Base-by-base conservation (phyloP, 2,113 vertebrate species). In the Pimephales promelas region DNA sequence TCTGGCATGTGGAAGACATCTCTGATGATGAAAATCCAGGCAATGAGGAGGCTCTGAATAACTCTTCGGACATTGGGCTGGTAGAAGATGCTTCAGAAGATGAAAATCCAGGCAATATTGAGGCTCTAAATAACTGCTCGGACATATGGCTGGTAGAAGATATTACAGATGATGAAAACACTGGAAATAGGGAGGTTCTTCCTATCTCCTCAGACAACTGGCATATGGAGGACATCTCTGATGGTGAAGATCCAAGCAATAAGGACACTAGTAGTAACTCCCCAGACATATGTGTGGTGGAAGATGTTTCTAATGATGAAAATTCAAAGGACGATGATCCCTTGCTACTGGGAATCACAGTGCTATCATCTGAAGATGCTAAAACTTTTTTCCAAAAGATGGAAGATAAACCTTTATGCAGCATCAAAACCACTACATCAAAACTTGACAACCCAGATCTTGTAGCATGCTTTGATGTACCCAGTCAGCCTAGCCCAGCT, bases 321-420 rank as follows among this genome's bases (percentile, higher is more conserved):
- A 47, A 73, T 43, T 82, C 26, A 28, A 36, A 56, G 3, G 7
- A 24, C 5, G 82, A 81, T 26, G 82, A 82, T 26, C 62, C 49
- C 14, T 3, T 40, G 18, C 34, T 43, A 45, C 79, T 86, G 24
- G 57, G 68, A 28, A 0, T 84, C 8, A 47, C 56, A 20, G 24
- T 86, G 36, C 28, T 84, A 18, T 74, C 78, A 14, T 43, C 56
- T 52, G 79, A 84, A 40, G 82, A 84, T 40, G 82, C 66, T 24
- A 49, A 28, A 24, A 24, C 18, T 1, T 31, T 84, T 47, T 86
- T 61, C 26, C 83, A 82, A 3, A 34, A 79, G 56, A 28, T 81
- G 4, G 28, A 81, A 70, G 34, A 24, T 14, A 1, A 68, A 49
- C 24, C 59, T 57, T 43, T 54, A 36, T 75, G 13, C 49, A 2